Evolutionary conservation across 2,888 invertebrate species (phyloP).

Genomic region (Calameuta idolon): DNA sequence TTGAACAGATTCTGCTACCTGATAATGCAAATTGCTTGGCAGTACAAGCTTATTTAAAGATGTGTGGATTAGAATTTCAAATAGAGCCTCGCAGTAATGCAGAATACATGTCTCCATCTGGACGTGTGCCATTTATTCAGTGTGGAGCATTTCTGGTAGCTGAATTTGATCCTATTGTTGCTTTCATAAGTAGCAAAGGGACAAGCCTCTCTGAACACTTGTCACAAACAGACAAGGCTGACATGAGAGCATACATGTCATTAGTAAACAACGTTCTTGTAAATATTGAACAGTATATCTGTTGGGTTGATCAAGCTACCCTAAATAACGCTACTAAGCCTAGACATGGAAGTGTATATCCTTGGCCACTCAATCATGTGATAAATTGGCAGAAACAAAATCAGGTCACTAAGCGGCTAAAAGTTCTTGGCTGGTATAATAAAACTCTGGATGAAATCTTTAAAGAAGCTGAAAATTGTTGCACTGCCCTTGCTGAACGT

Average conservation of each 20-base stretch:
- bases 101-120: constrained; percentile 96
- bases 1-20: constrained; percentile 92
- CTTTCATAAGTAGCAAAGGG: constrained; percentile 88
- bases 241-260: constrained; percentile 94
- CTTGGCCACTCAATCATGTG: constrained; percentile 90
- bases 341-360: constrained; percentile 90
- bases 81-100: constrained; percentile 91
- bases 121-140: constrained; percentile 91
- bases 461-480: constrained; percentile 84
- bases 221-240: constrained; percentile 82
- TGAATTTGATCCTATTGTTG: constrained; percentile 92
- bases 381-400: constrained; percentile 83
- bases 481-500: constrained; percentile 86
- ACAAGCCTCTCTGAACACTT: constrained; percentile 79
- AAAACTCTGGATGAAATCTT: constrained; percentile 84
- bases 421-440: constrained; percentile 84
- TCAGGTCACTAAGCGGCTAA: constrained; percentile 78
- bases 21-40: constrained; percentile 95
- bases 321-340: constrained; percentile 84
- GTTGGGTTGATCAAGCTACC: constrained; percentile 86
- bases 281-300: constrained; percentile 92
- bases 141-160: constrained; percentile 90
- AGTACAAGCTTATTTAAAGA: constrained; percentile 92
- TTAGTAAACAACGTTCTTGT: constrained; percentile 89
- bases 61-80: constrained; percentile 87